A percentile compares a stretch with the other conserved stretches of the same genome.
Evolutionary conservation across 2,113 vertebrate genomes (phyloP).

Genomic region (Calidris pugnax): DNA sequence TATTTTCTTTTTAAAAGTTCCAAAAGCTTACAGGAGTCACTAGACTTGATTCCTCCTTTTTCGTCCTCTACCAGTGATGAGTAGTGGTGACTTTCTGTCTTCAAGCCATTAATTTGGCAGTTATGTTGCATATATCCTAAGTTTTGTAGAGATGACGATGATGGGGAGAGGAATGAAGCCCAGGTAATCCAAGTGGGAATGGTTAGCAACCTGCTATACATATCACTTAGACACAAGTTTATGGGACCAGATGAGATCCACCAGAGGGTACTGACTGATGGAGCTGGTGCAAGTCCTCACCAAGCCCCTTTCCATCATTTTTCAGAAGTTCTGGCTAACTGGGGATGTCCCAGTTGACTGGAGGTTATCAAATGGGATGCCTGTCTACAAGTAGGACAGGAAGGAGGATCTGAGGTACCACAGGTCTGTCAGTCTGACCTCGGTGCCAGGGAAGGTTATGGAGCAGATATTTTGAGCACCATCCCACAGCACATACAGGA

Average conservation of each 20-base stretch:
- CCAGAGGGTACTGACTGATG: background rate
- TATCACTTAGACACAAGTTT: background rate
- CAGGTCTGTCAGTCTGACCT: background rate
- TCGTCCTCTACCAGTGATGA: background rate
- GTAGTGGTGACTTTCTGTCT: background rate
- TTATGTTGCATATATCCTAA: background rate
- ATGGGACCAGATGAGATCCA: background rate
- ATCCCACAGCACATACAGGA: rapidly evolving
- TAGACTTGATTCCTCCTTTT: background rate
- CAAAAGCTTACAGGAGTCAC: background rate
- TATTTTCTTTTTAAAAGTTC: background rate
- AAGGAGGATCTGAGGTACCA: background rate
- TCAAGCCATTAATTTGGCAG: background rate
- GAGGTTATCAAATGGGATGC: rapidly evolving
- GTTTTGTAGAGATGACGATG: background rate
- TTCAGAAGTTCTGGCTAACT: background rate
- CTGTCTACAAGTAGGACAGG: background rate
- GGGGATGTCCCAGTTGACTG: background rate
- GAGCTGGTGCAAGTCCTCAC: background rate
- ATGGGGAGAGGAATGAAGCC: background rate
- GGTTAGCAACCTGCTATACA: background rate
- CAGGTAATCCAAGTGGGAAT: background rate
- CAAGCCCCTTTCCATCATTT: background rate
- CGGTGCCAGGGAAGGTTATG: background rate
- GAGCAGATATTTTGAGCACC: background rate